Percentiles rank a stretch among this genome's conserved stretches.
phyloP scores from a whole-genome alignment of 2,797 vertebrate species.

The Apogon talboti region DNA sequence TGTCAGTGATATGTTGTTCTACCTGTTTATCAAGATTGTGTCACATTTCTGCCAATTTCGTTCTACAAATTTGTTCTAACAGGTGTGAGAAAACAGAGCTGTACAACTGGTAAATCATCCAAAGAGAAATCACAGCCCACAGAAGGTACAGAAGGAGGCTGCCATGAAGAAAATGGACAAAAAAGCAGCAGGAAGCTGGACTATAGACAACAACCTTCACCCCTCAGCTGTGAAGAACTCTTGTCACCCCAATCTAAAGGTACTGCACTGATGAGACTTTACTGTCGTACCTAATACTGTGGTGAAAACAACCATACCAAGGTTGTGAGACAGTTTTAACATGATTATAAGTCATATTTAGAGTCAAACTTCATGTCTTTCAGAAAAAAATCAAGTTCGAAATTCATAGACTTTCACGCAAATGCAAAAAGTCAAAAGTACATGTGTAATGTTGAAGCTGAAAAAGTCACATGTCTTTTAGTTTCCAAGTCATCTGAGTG shows the following conservation, averaged over 20 bases:
- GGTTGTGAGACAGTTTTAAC: no score
- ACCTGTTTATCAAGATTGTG: neutral
- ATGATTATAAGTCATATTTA: no score
- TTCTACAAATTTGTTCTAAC: slow-evolving; percentile 34
- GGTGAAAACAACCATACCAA: no score
- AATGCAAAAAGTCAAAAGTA: neutral
- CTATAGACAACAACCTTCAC: slow-evolving; percentile 41
- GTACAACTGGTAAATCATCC: slow-evolving; percentile 49
- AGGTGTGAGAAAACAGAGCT: slow-evolving; percentile 58
- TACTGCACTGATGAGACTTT: slow-evolving; percentile 58
- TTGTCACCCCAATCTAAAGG: slow-evolving; percentile 89
- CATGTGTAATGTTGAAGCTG: slow-evolving; percentile 10
- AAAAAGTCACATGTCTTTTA: slow-evolving; percentile 21
- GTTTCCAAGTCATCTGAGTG: slow-evolving; percentile 43
- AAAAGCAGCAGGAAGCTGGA: slow-evolving; percentile 72
- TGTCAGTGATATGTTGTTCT: neutral
- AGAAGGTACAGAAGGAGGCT: slow-evolving; percentile 56
- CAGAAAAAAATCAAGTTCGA: neutral
- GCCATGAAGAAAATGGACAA: slow-evolving; percentile 77
- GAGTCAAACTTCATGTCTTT: no score
- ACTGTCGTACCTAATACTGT: no score
- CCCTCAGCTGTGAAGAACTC: slow-evolving; percentile 54
- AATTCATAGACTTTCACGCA: neutral
- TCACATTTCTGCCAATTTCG: slow-evolving; percentile 1
- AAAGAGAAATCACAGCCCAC: slow-evolving; percentile 75